Conservation (phyloP, 2,797 vertebrate species). For the Protosalanx chinensis region DNA sequence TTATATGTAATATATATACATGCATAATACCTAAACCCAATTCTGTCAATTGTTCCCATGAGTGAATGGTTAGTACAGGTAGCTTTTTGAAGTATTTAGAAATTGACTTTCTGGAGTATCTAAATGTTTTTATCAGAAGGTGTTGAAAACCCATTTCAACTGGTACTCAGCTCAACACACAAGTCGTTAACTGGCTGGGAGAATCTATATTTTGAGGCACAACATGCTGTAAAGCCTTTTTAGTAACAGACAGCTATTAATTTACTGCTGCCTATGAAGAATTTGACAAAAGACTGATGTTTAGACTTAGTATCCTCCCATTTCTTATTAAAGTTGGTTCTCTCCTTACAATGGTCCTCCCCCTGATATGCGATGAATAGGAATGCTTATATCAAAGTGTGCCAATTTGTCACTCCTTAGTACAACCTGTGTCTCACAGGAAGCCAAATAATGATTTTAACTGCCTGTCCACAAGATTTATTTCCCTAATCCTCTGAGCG, state of each 20-base stretch:
- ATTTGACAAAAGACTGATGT: slow-evolving; percentile 48
- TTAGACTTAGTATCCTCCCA: slow-evolving; percentile 42
- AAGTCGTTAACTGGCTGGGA: slow-evolving; percentile 13
- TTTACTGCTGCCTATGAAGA: slow-evolving; percentile 45
- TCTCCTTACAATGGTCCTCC: slow-evolving; percentile 32
- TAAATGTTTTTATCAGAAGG: slow-evolving; percentile 43
- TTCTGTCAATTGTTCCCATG: neutral
- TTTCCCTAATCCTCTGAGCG: slow-evolving; percentile 57
- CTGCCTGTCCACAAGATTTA: slow-evolving; percentile 65
- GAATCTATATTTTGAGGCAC: slow-evolving; percentile 40
- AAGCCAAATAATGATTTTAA: slow-evolving; percentile 74
- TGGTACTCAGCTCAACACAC: slow-evolving; percentile 42
- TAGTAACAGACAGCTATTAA: slow-evolving; percentile 43
- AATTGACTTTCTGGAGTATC: slow-evolving; percentile 6
- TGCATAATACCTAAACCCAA: neutral
- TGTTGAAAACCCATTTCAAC: slow-evolving; percentile 41
- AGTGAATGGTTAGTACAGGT: neutral
- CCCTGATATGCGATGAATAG: slow-evolving; percentile 38
- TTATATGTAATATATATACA: neutral
- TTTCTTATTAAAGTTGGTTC: slow-evolving; percentile 32
- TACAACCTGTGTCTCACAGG: slow-evolving; percentile 60
- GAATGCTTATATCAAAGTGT: slow-evolving; percentile 57
- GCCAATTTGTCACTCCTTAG: slow-evolving; percentile 61
- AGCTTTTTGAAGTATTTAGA: neutral
- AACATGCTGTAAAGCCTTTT: slow-evolving; percentile 49